These are phyloP conservation scores for Sicus ferrugineus DNA, from an alignment of 2,888 invertebrate species.

Conservation along the genomic window DNA sequence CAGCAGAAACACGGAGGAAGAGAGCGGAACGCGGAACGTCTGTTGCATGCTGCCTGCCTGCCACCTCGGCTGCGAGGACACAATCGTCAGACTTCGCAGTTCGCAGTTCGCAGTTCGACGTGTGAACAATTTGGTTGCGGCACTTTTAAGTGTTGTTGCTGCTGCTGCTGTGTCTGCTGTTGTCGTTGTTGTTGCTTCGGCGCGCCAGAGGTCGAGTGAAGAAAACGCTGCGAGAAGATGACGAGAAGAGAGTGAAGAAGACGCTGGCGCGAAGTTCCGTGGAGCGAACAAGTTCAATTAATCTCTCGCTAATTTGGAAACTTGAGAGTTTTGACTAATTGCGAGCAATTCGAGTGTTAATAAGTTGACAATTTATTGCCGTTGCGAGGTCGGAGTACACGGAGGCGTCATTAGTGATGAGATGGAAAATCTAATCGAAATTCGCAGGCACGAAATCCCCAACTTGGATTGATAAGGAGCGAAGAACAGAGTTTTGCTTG, in stretches of 20 bases:
- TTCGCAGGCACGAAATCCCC: neutral
- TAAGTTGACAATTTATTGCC: constrained; percentile 28
- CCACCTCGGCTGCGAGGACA: neutral
- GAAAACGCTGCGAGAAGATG: neutral
- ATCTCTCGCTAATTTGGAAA: constrained; percentile 42
- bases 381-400: neutral
- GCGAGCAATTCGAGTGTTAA: constrained; percentile 29
- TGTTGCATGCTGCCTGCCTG: constrained; percentile 6
- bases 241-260: neutral
- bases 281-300: constrained; percentile 41
- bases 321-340: constrained; percentile 13
- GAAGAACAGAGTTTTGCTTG: too few relatives aligned
- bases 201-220: neutral
- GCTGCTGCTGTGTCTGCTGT: neutral
- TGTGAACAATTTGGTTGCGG: constrained; percentile 25
- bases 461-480: too few relatives aligned
- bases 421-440: neutral
- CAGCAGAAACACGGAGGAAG: neutral
- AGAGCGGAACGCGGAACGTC: constrained; percentile 1
- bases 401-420: too few relatives aligned
- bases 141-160: constrained; percentile 1
- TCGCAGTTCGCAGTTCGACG: constrained; percentile 5
- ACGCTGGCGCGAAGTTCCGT: neutral
- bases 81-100: neutral
- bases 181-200: constrained; percentile 9